Conservation (phyloP, 2,888 invertebrate genomes). For the Stenchaetothrips biformis region DNA sequence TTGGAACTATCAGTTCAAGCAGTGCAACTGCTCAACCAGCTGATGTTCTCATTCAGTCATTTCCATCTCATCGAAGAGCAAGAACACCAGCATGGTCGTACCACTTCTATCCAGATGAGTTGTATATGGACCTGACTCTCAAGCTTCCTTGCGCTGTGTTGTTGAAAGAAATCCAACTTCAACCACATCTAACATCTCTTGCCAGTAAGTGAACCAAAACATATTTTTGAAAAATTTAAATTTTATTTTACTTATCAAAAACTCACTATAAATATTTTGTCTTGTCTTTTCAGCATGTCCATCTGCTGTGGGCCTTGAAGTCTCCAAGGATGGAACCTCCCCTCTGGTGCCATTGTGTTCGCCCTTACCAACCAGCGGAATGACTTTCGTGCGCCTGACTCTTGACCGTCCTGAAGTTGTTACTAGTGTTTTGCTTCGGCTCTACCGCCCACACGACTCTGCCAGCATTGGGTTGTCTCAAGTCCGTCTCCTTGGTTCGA, state of each 20-base stretch:
- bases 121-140: slow-evolving; percentile 81
- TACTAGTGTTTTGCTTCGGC: slow-evolving; percentile 69
- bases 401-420: slow-evolving; percentile 80
- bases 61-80: slow-evolving; percentile 75
- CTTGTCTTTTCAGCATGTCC: slow-evolving; percentile 64
- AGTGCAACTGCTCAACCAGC: slow-evolving; percentile 85
- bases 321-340: slow-evolving; percentile 71
- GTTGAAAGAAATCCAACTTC: slow-evolving; percentile 79
- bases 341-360: slow-evolving; percentile 77
- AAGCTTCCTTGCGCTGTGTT: slow-evolving; percentile 83
- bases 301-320: slow-evolving; percentile 80
- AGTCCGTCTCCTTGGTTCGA: slow-evolving; percentile 76
- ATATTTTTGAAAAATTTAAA: background rate
- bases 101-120: slow-evolving; percentile 87
- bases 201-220: slow-evolving; percentile 54
- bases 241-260: background rate
- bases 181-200: slow-evolving; percentile 77
- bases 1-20: slow-evolving; percentile 71
- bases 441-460: slow-evolving; percentile 84
- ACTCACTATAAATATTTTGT: slow-evolving; percentile 16
- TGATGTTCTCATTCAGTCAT: slow-evolving; percentile 78
- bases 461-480: slow-evolving; percentile 84
- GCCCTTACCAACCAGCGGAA: slow-evolving; percentile 79
- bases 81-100: slow-evolving; percentile 93
- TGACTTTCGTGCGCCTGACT: slow-evolving; percentile 79